phyloP scores from a whole-genome alignment of 2,113 vertebrate species.

The Cheirogaleus medius region DNA sequence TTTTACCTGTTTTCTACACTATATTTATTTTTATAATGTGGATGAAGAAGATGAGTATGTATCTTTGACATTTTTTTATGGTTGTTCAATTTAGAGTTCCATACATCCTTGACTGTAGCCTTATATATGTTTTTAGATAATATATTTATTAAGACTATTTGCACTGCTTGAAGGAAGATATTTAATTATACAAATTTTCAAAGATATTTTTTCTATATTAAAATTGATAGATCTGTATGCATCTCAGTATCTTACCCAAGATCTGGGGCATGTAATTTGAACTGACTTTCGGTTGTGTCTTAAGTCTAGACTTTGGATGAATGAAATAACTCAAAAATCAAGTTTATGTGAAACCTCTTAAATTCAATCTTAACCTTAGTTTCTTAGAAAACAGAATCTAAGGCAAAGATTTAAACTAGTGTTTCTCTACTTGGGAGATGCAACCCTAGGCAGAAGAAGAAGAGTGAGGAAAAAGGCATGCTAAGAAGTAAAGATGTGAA shows the following conservation, averaged over 20 bases:
- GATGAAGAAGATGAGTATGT: neutral
- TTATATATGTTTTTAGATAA: neutral
- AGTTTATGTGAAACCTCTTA: neutral
- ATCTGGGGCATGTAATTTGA: neutral
- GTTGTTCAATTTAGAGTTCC: neutral
- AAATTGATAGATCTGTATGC: neutral
- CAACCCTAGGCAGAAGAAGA: neutral
- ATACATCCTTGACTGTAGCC: neutral
- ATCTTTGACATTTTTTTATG: neutral
- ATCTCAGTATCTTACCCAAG: neutral
- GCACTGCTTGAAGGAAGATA: neutral
- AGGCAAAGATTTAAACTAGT: neutral
- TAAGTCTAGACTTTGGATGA: neutral
- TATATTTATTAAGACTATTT: neutral
- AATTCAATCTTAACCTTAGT: neutral
- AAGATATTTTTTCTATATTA: neutral
- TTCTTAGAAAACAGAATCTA: neutral
- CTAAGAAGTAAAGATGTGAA: neutral
- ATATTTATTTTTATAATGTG: conserved; percentile 23
- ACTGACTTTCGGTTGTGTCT: neutral
- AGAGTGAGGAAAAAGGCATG: neutral
- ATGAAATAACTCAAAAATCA: neutral
- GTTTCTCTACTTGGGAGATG: neutral
- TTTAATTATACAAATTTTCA: neutral
- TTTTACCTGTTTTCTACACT: neutral